Percentiles rank a stretch among this genome's conserved stretches.
These are phyloP conservation scores for Gasterosteus aculeatus DNA, from an alignment of 2,113 vertebrate genomes.

Conservation along the genomic window DNA sequence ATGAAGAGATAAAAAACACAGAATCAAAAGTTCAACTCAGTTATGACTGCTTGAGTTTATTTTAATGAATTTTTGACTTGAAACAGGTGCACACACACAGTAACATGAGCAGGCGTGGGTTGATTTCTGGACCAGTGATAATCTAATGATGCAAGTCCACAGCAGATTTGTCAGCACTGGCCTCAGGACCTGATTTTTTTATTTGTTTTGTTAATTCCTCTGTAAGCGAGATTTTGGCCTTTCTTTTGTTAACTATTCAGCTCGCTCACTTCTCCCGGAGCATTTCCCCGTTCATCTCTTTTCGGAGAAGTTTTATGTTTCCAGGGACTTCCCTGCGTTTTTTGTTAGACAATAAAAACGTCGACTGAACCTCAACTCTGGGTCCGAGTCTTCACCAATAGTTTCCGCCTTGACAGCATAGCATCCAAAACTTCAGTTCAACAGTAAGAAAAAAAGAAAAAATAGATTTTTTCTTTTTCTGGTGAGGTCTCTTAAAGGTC, in stretches of 20 bases:
- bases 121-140: conserved; percentile 41
- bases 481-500: conserved; percentile 37
- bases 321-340: no score
- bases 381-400: no score
- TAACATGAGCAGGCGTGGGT: conserved; percentile 22
- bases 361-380: no score
- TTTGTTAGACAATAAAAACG: no score
- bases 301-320: no score
- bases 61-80: conserved; percentile 50
- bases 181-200: conserved; percentile 34
- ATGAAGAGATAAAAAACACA: conserved; percentile 25
- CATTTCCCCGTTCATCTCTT: no score
- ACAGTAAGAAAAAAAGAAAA: not conserved
- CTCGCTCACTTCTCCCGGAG: no score
- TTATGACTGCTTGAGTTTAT: conserved; percentile 32
- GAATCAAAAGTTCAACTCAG: conserved; percentile 40
- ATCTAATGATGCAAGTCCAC: conserved; percentile 46
- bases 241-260: no score
- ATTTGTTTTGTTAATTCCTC: no score
- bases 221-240: no score
- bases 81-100: conserved; percentile 23
- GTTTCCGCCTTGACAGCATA: not conserved
- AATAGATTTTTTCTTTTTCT: conserved; percentile 50
- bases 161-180: conserved; percentile 45
- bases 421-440: conserved; percentile 12